phyloP scores from a whole-genome alignment of 2,888 invertebrate genomes.

The Psococerastis gibbosa region DNA sequence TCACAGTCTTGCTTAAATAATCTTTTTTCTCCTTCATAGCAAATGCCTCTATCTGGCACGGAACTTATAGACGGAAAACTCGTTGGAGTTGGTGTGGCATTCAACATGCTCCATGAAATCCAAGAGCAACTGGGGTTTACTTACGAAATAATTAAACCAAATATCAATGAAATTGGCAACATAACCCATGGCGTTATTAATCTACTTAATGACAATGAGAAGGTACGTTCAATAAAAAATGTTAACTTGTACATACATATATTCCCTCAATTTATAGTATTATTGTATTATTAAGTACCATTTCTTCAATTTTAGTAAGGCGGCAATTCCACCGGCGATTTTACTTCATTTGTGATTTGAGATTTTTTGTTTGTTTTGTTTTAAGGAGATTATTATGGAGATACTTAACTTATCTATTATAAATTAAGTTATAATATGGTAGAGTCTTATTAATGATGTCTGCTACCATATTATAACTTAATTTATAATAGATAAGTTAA shows the following conservation, averaged over 20 bases:
- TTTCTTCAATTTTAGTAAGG: conserved; percentile 2
- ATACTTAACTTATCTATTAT: conserved; percentile 8
- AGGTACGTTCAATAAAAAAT: conserved; percentile 24
- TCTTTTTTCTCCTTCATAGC: too few relatives aligned
- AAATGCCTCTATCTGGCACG: conserved; percentile 11
- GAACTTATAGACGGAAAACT: conserved; percentile 31
- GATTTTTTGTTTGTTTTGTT: too few relatives aligned
- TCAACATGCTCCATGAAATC: conserved; percentile 47
- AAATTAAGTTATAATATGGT: too few relatives aligned
- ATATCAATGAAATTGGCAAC: conserved; percentile 38
- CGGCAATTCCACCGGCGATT: too few relatives aligned
- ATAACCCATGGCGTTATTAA: conserved; percentile 39
- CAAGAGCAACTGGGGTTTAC: conserved; percentile 51
- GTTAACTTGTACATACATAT: conserved; percentile 11
- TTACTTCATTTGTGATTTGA: too few relatives aligned
- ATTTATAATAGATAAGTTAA: too few relatives aligned
- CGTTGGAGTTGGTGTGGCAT: conserved; percentile 49
- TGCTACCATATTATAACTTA: too few relatives aligned
- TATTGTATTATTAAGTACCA: conserved; percentile 9
- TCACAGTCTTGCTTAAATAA: too few relatives aligned
- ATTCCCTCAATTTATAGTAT: conserved; percentile 7
- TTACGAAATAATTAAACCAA: conserved; percentile 45
- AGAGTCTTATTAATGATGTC: too few relatives aligned
- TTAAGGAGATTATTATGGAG: too few relatives aligned
- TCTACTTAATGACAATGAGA: conserved; percentile 35